These are phyloP conservation scores for Micrasema minimum DNA, from an alignment of 1,140 invertebrate species.

Conservation along the genomic window DNA sequence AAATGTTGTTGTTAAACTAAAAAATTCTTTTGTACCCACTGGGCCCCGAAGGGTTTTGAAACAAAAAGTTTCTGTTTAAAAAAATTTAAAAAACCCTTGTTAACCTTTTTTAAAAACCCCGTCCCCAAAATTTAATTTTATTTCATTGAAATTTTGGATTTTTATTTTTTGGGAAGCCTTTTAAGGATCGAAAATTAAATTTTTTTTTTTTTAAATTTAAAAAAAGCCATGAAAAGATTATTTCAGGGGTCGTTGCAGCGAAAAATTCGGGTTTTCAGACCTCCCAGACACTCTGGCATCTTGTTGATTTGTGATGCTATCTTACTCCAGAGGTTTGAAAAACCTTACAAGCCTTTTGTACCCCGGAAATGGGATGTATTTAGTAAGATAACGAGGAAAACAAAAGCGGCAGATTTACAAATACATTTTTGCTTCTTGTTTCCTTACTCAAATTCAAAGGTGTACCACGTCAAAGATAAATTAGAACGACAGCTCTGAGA, in stretches of 20 bases:
- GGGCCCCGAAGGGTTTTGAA: too few species aligned
- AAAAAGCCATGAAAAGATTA: conserved; percentile 28
- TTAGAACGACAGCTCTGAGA: background rate
- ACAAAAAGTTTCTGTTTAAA: too few species aligned
- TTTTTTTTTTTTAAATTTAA: too few species aligned
- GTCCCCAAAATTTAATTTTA: too few species aligned
- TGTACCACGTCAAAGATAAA: conserved; percentile 4
- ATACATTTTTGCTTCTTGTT: conserved; percentile 3
- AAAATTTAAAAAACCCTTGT: too few species aligned
- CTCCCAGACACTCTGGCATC: conserved; percentile 12
- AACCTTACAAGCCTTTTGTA: conserved; percentile 34
- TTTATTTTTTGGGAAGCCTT: conserved; percentile 11
- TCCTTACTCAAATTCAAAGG: conserved; percentile 18
- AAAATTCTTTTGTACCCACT: too few species aligned
- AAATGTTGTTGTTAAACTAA: too few species aligned
- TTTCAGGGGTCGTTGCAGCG: background rate
- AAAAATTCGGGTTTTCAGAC: conserved; percentile 40
- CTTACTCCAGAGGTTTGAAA: conserved; percentile 35
- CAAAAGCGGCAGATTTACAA: conserved; percentile 10
- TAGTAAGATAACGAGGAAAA: conserved; percentile 9
- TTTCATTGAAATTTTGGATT: too few species aligned
- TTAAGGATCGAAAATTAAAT: conserved; percentile 24
- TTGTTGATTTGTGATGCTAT: conserved; percentile 52
- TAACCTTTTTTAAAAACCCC: too few species aligned
- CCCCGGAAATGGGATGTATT: conserved; percentile 7